Percentiles rank a stretch among this genome's conserved stretches.
phyloP scores from a whole-genome alignment of 1,140 invertebrate species.

The Scaptomyza hsui region DNA sequence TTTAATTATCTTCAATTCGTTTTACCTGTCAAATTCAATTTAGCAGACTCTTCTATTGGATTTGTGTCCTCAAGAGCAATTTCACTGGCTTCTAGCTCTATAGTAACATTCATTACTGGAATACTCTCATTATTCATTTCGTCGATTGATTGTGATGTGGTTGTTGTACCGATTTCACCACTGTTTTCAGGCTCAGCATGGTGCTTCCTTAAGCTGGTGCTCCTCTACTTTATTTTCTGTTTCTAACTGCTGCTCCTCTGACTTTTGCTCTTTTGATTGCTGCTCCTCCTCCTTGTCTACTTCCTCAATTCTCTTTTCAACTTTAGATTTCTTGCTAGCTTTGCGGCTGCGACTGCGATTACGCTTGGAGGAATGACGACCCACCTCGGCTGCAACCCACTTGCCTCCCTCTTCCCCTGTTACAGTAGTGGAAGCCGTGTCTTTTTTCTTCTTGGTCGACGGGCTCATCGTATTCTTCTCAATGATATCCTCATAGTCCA shows the following conservation, averaged over 20 bases:
- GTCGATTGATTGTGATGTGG: no score
- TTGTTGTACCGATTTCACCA: no score
- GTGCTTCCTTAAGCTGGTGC: not conserved
- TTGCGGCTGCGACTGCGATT: constrained; percentile 37
- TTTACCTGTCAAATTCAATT: no score
- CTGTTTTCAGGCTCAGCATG: not conserved
- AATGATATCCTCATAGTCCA: constrained; percentile 74
- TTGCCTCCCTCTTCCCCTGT: constrained; percentile 26
- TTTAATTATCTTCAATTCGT: no score
- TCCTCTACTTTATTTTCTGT: not conserved
- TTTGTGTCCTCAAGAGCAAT: no score
- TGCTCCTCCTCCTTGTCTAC: not conserved
- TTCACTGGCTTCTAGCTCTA: no score
- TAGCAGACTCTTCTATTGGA: no score
- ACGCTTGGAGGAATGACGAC: constrained; percentile 50
- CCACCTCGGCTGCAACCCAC: constrained; percentile 59
- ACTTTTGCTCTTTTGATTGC: not conserved
- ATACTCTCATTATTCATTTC: no score
- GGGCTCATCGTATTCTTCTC: constrained; percentile 39
- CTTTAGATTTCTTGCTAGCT: constrained; percentile 14
- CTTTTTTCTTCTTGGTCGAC: constrained; percentile 35
- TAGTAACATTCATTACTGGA: no score
- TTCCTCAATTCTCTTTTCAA: not conserved
- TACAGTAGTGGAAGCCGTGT: not conserved
- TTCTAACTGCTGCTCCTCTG: not conserved